Evolutionary conservation across 2,113 vertebrate species (phyloP).

Genomic region (pig (Sus scrofa)): DNA sequence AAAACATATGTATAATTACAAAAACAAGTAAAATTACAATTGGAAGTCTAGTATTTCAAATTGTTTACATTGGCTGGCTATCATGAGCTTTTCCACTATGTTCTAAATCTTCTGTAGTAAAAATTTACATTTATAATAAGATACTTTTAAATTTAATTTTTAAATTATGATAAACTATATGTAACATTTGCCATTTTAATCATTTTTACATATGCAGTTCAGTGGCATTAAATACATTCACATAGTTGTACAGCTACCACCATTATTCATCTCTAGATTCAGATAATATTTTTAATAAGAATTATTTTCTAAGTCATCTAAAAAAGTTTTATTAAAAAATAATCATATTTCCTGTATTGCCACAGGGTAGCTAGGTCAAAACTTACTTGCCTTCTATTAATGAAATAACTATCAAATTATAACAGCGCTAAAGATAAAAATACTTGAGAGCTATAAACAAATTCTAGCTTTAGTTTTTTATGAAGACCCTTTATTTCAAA

Average conservation of each 20-base stretch:
- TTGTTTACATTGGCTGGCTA: not conserved
- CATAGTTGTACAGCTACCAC: not conserved
- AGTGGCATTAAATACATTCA: not conserved
- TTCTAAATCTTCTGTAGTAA: not conserved
- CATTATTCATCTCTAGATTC: not conserved
- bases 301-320: not conserved
- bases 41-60: not conserved
- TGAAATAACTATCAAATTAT: constrained; percentile 8
- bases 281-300: not conserved
- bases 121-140: not conserved
- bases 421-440: not conserved
- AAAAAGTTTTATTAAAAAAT: not conserved
- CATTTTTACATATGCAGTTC: not conserved
- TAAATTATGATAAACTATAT: not conserved
- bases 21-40: not conserved
- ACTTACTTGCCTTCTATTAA: not conserved
- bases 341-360: not conserved
- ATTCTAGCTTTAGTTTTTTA: not conserved
- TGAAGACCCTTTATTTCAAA: not conserved
- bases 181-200: not conserved
- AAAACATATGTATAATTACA: not conserved
- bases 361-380: not conserved
- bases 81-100: not conserved
- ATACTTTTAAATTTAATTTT: not conserved
- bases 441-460: not conserved